phyloP scores from a whole-genome alignment of 1,140 invertebrate genomes.

The Brachystomella parvula region DNA sequence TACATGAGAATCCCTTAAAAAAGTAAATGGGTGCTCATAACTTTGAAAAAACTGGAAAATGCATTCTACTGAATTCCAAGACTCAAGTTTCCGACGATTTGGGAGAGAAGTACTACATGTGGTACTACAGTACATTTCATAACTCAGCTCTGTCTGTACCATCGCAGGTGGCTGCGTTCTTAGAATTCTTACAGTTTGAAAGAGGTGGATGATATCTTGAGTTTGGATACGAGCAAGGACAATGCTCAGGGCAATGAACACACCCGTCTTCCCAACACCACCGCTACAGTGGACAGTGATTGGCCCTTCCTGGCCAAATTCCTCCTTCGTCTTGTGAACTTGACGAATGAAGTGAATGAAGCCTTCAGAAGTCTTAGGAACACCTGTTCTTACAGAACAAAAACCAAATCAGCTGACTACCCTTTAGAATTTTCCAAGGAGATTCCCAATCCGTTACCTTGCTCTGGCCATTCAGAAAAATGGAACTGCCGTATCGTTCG shows the following conservation, averaged over 20 bases:
- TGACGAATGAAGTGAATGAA: slow-evolving; percentile 98
- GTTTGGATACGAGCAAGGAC: slow-evolving; percentile 98
- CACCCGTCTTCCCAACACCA: slow-evolving; percentile 93
- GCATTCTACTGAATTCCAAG: no score
- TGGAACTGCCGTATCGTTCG: slow-evolving; percentile 96
- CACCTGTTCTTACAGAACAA: slow-evolving; percentile 44
- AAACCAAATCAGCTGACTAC: no score
- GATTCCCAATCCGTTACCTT: no score
- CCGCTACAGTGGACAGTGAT: slow-evolving; percentile 98
- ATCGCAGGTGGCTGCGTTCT: slow-evolving; percentile 96
- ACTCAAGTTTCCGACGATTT: no score
- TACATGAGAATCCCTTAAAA: no score
- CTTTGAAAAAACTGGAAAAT: no score
- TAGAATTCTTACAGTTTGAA: slow-evolving; percentile 95
- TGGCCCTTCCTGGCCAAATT: slow-evolving; percentile 98
- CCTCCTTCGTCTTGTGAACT: slow-evolving; percentile 99
- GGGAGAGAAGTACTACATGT: no score
- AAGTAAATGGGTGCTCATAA: no score
- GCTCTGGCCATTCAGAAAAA: slow-evolving; percentile 98
- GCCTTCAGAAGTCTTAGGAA: slow-evolving; percentile 93
- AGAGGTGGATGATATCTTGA: slow-evolving; percentile 96
- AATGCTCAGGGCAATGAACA: slow-evolving; percentile 95
- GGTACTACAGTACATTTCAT: no score
- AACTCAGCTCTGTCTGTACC: slow-evolving; percentile 99
- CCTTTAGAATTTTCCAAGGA: not conserved